These are phyloP conservation scores for Elgonia sp. DNA, from an alignment of 2,888 invertebrate genomes.

Conservation along the genomic window DNA sequence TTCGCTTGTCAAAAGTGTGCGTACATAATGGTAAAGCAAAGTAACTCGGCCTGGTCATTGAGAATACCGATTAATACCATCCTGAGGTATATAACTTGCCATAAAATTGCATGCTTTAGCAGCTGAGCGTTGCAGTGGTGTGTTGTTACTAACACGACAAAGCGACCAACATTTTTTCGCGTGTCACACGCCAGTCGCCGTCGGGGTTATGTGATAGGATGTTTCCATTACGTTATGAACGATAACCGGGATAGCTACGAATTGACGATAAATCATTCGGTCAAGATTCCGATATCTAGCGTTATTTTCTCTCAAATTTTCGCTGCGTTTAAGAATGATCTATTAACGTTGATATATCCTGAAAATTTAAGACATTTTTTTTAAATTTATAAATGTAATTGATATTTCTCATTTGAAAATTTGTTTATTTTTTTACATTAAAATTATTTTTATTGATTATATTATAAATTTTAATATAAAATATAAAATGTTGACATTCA, in stretches of 20 bases:
- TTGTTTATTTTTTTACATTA: too few species aligned
- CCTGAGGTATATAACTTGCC: constrained; percentile 44
- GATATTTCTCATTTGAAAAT: neutral
- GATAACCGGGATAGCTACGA: constrained; percentile 7
- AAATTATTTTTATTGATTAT: too few species aligned
- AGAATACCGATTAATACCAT: constrained; percentile 54
- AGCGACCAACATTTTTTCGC: constrained; percentile 54
- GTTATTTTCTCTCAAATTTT: neutral
- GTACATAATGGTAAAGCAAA: constrained; percentile 55
- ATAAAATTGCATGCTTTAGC: constrained; percentile 85
- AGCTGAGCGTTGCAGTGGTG: constrained; percentile 86
- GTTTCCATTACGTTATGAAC: constrained; percentile 33
- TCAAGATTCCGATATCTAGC: constrained; percentile 10
- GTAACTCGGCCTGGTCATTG: constrained; percentile 75
- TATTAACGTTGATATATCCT: neutral
- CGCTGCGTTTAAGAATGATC: neutral
- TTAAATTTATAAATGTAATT: neutral
- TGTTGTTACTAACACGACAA: constrained; percentile 82
- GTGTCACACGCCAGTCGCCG: constrained; percentile 44
- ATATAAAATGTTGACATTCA: too few species aligned
- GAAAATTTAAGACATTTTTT: neutral
- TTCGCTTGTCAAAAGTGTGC: constrained; percentile 69
- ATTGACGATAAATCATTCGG: constrained; percentile 30
- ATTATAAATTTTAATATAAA: too few species aligned
- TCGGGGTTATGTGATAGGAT: constrained; percentile 29